phyloP scores from a whole-genome alignment of 1,140 invertebrate genomes.

The Argopecten irradians region DNA sequence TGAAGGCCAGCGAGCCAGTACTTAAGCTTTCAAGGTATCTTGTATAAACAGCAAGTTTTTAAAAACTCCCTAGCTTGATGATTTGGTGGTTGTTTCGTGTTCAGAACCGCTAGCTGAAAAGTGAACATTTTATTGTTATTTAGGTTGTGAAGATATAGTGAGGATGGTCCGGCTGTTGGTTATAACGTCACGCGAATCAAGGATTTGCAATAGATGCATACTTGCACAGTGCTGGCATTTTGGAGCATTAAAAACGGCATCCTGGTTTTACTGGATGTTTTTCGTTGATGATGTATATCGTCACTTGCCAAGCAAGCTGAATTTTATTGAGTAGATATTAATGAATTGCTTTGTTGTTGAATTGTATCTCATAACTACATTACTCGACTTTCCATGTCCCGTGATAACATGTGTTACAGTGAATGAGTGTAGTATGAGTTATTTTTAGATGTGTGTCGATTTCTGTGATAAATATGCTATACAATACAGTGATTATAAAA shows the following conservation, averaged over 20 bases:
- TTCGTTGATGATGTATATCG: background rate
- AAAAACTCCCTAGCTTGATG: background rate
- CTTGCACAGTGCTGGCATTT: background rate
- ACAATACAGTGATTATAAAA: background rate
- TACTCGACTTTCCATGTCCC: background rate
- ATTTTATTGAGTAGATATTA: background rate
- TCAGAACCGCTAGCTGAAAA: background rate
- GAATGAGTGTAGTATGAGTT: background rate
- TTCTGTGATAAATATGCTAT: background rate
- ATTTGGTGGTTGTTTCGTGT: background rate
- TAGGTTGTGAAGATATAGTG: background rate
- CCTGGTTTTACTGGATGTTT: background rate
- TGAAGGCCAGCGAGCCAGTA: too few relatives aligned
- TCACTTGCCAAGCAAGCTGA: background rate
- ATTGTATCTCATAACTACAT: background rate
- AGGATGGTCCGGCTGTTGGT: background rate
- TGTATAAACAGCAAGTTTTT: background rate
- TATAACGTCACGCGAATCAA: background rate
- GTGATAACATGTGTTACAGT: background rate
- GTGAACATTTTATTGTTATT: background rate
- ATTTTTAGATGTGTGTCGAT: background rate
- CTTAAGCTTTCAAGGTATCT: too few relatives aligned
- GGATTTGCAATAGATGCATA: background rate
- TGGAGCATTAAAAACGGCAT: background rate
- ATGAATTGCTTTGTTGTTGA: slow-evolving; percentile 3